Evolutionary conservation across 2,113 vertebrate species (phyloP).

Genomic region (Tyrannus savana): DNA sequence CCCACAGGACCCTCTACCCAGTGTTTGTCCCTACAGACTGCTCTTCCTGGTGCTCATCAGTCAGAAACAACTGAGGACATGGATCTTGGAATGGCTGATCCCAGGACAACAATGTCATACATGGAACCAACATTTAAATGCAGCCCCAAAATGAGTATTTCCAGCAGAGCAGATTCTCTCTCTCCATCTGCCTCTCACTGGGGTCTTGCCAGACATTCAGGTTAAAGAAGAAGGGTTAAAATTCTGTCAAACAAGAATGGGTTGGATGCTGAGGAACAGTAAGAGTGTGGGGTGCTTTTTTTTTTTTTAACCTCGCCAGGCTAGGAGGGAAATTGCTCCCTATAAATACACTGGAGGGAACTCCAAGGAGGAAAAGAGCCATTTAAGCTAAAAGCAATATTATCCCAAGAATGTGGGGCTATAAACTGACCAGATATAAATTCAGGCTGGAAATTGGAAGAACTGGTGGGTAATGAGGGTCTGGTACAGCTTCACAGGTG

Average conservation of each 20-base stretch:
- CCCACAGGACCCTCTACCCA: neutral
- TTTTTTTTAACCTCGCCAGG: neutral
- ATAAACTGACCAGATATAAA: conserved; percentile 26
- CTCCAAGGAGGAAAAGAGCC: neutral
- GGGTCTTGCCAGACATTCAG: neutral
- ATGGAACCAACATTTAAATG: neutral
- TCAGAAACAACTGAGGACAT: neutral
- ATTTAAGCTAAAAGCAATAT: conserved; percentile 37
- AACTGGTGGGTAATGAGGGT: neutral
- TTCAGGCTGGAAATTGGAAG: neutral
- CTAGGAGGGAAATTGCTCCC: neutral
- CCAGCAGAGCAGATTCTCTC: neutral
- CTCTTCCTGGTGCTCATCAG: accelerated
- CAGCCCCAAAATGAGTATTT: neutral
- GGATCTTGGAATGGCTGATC: neutral
- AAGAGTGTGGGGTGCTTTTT: neutral
- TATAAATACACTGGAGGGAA: neutral
- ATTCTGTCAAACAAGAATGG: neutral
- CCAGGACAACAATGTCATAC: neutral
- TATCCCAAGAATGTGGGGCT: conserved; percentile 5
- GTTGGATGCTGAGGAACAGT: neutral
- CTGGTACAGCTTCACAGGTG: neutral
- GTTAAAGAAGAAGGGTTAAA: neutral
- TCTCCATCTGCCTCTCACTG: neutral
- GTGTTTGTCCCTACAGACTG: neutral